Conservation (phyloP, 2,113 vertebrate species). For the Sapajus apella region DNA sequence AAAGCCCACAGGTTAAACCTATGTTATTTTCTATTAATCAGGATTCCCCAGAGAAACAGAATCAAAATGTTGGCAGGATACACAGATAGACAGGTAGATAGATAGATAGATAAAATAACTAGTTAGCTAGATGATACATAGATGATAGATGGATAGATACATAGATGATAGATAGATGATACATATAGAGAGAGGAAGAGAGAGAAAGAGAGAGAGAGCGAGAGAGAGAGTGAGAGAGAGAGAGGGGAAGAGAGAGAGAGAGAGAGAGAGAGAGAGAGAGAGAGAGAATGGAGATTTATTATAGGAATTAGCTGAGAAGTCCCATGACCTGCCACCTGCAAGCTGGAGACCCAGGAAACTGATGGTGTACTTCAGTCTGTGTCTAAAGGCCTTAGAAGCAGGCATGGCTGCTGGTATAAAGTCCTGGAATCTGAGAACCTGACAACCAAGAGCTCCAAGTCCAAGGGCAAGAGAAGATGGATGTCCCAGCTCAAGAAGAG, state of each 20-base stretch:
- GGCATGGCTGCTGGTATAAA: neutral
- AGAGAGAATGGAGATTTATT: neutral
- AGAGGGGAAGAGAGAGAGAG: too few species aligned
- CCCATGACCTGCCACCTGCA: neutral
- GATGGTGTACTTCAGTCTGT: neutral
- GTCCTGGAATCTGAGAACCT: neutral
- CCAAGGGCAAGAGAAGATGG: neutral
- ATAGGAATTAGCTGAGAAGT: neutral
- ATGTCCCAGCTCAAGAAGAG: neutral
- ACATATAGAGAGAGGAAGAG: neutral
- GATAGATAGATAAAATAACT: neutral
- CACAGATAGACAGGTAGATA: neutral
- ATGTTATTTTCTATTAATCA: too few species aligned
- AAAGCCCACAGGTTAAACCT: fast-evolving
- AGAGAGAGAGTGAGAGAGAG: fast-evolving
- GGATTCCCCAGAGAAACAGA: neutral
- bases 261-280: too few species aligned
- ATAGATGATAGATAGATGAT: neutral
- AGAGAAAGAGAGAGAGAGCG: neutral
- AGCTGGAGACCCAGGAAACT: neutral
- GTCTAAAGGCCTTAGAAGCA: neutral
- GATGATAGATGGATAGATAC: neutral
- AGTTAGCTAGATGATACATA: neutral
- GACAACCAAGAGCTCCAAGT: neutral
- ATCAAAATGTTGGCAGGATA: too few species aligned